Evolutionary conservation across 2,888 invertebrate species (phyloP).

Genomic region (Seladonia tumulorum): DNA sequence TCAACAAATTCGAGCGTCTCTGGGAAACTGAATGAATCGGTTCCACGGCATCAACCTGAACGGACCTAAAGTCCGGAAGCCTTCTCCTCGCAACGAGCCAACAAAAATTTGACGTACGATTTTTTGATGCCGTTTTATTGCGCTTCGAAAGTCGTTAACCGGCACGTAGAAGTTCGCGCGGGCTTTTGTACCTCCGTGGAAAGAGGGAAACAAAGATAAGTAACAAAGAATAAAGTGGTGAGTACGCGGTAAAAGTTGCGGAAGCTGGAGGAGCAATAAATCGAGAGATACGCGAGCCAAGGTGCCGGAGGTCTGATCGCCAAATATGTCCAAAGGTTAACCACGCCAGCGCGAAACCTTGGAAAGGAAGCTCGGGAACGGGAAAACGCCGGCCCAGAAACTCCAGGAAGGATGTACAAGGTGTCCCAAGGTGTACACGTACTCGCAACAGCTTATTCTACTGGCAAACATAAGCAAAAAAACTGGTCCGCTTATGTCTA

Average conservation of each 20-base stretch:
- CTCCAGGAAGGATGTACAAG: neutral
- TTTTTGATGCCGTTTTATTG: conserved; percentile 9
- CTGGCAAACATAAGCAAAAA: neutral
- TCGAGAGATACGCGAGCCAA: conserved; percentile 7
- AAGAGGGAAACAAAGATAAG: conserved; percentile 3
- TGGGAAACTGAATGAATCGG: neutral
- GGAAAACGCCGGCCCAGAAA: neutral
- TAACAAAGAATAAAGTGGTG: conserved; percentile 9
- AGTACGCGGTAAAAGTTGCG: conserved; percentile 4
- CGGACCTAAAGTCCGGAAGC: neutral
- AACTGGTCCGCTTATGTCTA: neutral
- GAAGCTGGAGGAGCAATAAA: conserved; percentile 1
- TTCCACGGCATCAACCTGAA: neutral
- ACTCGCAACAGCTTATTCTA: neutral
- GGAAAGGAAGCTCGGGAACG: neutral
- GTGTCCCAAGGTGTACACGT: neutral
- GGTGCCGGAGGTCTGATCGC: conserved; percentile 10
- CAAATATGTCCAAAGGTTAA: conserved; percentile 13
- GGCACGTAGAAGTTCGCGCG: neutral
- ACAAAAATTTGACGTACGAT: neutral
- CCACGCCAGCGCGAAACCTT: neutral
- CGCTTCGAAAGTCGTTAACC: conserved; percentile 5
- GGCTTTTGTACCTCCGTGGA: neutral
- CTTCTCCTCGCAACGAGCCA: neutral
- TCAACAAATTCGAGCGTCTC: neutral